Conservation (phyloP, 2,797 vertebrate genomes). For the Yasuhikotakia modesta region DNA sequence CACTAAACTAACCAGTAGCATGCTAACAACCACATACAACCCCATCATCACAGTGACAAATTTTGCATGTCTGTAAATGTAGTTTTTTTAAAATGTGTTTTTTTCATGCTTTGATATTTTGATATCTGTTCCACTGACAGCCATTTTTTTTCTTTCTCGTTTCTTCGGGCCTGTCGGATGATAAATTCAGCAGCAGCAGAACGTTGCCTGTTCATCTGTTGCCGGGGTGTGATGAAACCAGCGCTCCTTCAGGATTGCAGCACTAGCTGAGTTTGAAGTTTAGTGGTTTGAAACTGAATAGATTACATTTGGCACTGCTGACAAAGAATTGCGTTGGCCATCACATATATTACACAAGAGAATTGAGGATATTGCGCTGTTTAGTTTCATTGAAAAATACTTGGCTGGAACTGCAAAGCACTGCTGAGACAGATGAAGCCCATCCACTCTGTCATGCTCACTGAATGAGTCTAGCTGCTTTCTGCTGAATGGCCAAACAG, state of each 20-base stretch:
- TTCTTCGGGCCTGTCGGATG: slow-evolving; percentile 28
- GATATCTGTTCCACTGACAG: slow-evolving; percentile 34
- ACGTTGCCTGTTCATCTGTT: slow-evolving; percentile 40
- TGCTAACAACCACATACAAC: slow-evolving; percentile 6
- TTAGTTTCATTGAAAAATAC: slow-evolving; percentile 63
- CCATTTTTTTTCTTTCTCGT: slow-evolving; percentile 2
- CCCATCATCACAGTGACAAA: background rate
- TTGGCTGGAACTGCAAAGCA: slow-evolving; percentile 58
- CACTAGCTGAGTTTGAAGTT: slow-evolving; percentile 48
- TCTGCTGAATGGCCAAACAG: slow-evolving; percentile 60
- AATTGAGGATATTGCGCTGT: slow-evolving; percentile 60
- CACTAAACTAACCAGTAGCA: background rate
- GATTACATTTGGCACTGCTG: slow-evolving; percentile 57
- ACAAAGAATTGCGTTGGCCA: slow-evolving; percentile 51
- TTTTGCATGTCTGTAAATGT: background rate
- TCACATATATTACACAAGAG: slow-evolving; percentile 60
- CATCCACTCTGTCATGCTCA: slow-evolving; percentile 61
- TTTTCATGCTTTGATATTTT: background rate
- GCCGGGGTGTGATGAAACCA: slow-evolving; percentile 43
- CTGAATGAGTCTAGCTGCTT: slow-evolving; percentile 62
- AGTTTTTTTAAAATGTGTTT: too few species aligned
- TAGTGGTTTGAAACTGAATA: slow-evolving; percentile 52
- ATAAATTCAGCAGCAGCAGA: slow-evolving; percentile 40
- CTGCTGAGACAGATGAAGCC: slow-evolving; percentile 56
- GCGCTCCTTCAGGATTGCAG: slow-evolving; percentile 42